Evolutionary conservation across 1,140 invertebrate genomes (phyloP), one percentile per base, ranked within the genome.

Genomic region (Himalopsyche phryganea): DNA sequence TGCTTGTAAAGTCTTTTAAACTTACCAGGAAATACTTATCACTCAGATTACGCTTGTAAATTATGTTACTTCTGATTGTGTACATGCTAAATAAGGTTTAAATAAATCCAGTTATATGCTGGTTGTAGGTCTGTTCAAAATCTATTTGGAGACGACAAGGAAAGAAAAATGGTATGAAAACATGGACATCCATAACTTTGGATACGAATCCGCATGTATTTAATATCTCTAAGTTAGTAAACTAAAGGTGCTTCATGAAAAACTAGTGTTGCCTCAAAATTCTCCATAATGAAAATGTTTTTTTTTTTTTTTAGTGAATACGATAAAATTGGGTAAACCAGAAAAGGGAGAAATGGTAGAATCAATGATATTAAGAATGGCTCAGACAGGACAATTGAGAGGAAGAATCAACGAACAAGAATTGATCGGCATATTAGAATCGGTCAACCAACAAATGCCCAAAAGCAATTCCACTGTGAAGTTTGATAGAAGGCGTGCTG

Each of bases 291-390:
- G 15, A 15, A 18, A 10, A 28, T 2, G 9, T 36, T 28, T 32
- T 62, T 54, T 58, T 52, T 32, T 51, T 58, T 49, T 83, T 81
- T 23, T 73, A 97, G 94, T 98, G 65, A 97, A 96, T 68, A 98
- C 91, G 57, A 83, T 98, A 38, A 88, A 89, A 69, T 75, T 96
- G 52, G 92, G 93, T 56, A 98, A 96, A 77, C 95, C 96, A 36
- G 94, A 97, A 65, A 98, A 96, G 75, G 95, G 90, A 7, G 83
- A 85, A 73, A 91, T 94, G 89, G 85, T 98, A 14, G 94, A 98
- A 81, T 87, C 88, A 64, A 92, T 97, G 85, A 83, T 98, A 50
- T 80, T 96, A 38, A 85, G 87, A 63, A 97, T 98, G 94, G 94
- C 92, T 20, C 86, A 91, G 69, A 83, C 83, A 67, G 92, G 92